phyloP scores from a whole-genome alignment of 1,140 invertebrate genomes.

The Bombus fervidus region DNA sequence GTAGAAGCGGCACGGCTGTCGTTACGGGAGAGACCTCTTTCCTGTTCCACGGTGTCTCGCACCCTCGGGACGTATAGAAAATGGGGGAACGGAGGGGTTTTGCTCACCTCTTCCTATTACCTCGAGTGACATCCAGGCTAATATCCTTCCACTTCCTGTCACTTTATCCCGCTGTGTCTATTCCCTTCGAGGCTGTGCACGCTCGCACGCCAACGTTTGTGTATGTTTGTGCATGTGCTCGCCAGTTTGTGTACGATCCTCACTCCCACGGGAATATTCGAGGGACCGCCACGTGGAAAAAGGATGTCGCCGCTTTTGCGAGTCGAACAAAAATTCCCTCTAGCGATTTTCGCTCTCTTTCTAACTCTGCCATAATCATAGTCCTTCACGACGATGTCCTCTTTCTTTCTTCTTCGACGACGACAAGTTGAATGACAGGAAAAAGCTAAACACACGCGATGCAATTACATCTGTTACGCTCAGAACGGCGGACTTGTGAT shows the following conservation, averaged over 20 bases:
- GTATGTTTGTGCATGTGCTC: neutral
- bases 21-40: constrained; percentile 55
- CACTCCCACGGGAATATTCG: constrained; percentile 33
- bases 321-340: constrained; percentile 28
- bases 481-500: no score
- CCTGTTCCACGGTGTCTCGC: constrained; percentile 57
- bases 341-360: neutral
- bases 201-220: constrained; percentile 1
- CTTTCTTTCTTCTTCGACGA: neutral
- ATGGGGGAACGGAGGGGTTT: constrained; percentile 45
- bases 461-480: no score
- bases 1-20: constrained; percentile 37
- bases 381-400: neutral
- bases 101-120: constrained; percentile 66
- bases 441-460: no score
- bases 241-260: neutral
- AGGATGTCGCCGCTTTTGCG: constrained; percentile 53
- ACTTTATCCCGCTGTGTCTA: constrained; percentile 65
- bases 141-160: constrained; percentile 78
- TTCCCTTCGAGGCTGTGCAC: constrained; percentile 35
- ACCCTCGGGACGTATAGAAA: constrained; percentile 58
- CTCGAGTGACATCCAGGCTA: constrained; percentile 75
- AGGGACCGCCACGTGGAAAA: constrained; percentile 53
- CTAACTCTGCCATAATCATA: neutral
- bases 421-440: neutral